phyloP scores from a whole-genome alignment of 92 coral and sea anemone genomes.

The Micromussa lordhowensis region DNA sequence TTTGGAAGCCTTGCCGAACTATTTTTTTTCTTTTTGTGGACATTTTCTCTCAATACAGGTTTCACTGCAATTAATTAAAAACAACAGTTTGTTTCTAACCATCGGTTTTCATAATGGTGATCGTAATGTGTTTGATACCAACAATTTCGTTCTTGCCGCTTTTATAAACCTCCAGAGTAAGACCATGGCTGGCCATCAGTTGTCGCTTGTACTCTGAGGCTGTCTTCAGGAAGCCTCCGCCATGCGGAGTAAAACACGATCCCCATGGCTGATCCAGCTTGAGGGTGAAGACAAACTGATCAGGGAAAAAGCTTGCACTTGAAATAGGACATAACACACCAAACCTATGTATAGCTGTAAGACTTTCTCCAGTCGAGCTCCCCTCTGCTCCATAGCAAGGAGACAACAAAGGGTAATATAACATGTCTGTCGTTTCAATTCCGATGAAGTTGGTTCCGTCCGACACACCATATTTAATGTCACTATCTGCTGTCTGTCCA shows the following conservation, averaged over 20 bases:
- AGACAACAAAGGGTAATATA: neutral
- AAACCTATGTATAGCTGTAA: neutral
- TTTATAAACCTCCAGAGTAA: conserved; percentile 1
- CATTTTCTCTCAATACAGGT: too few relatives aligned
- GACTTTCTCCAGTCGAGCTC: neutral
- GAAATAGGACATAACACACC: neutral
- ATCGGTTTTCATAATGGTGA: neutral
- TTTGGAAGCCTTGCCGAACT: too few relatives aligned
- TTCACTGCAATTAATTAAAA: too few relatives aligned
- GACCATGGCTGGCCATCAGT: neutral
- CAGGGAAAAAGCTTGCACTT: neutral
- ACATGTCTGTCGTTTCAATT: neutral
- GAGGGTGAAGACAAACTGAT: neutral
- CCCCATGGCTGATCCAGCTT: neutral
- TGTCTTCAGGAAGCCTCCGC: neutral
- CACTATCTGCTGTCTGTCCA: neutral
- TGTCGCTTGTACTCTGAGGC: neutral
- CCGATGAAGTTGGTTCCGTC: conserved; percentile 19
- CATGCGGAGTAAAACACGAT: neutral
- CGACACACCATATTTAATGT: conserved; percentile 39
- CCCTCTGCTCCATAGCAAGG: conserved; percentile 28
- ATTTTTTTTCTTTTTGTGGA: too few relatives aligned
- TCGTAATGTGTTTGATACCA: neutral
- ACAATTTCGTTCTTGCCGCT: neutral
- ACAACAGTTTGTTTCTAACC: too few relatives aligned